A percentile compares a stretch with the other conserved stretches of the same genome.
phyloP scores from a whole-genome alignment of 1,140 invertebrate species.

The Liolophura sinensis region DNA sequence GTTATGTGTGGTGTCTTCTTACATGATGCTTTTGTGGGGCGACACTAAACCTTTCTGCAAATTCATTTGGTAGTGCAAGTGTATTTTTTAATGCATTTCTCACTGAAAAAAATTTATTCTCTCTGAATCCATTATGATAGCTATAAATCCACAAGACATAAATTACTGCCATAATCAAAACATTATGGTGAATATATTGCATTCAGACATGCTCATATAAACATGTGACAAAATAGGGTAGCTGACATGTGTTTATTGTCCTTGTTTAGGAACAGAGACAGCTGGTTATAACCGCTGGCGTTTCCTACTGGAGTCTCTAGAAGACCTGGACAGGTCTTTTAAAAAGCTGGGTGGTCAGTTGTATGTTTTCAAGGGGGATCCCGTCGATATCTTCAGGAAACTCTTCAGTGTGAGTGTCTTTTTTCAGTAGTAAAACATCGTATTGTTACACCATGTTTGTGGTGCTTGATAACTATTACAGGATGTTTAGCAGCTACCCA shows the following conservation, averaged over 20 bases:
- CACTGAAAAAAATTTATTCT: no score
- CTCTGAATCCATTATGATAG: no score
- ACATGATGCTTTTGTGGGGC: no score
- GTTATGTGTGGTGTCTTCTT: no score
- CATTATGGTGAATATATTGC: no score
- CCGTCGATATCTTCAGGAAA: constrained; percentile 63
- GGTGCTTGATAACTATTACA: no score
- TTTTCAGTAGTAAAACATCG: neutral
- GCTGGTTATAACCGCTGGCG: constrained; percentile 72
- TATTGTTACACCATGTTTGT: no score
- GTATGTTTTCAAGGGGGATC: constrained; percentile 61
- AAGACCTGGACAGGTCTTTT: constrained; percentile 43
- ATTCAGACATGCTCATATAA: neutral
- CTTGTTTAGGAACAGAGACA: constrained; percentile 61
- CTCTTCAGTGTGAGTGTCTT: constrained; percentile 39
- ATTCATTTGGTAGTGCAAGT: no score
- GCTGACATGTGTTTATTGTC: neutral
- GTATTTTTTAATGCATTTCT: no score
- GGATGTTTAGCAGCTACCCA: no score
- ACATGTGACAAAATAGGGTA: neutral
- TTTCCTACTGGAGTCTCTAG: constrained; percentile 47
- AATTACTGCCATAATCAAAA: neutral
- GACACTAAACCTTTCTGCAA: no score
- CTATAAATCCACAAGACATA: no score
- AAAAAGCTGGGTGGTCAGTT: constrained; percentile 42